Evolutionary conservation across 2,113 vertebrate species (phyloP), one percentile per base, ranked within the genome.

Genomic region (Urocolius indicus): DNA sequence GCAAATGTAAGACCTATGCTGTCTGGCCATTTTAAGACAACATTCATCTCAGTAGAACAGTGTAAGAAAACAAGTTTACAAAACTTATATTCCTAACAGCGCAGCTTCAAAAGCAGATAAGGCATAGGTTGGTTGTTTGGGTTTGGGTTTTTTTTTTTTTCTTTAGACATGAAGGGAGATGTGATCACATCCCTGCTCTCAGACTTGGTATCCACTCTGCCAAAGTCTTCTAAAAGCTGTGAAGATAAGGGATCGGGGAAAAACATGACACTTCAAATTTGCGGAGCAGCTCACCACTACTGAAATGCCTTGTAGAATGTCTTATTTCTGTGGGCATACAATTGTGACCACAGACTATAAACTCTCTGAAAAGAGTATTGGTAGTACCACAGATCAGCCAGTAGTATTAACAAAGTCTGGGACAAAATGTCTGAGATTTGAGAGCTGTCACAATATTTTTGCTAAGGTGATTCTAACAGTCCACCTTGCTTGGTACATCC

Each of bases 381-480:
- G 5, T 9, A 54, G 26, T 13, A 74, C 13, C 65, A 67, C 46
- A 71, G 30, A 81, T 49, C 69, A 87, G 46, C 7, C 61, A 69
- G 27, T 8, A 87, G 59, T 43, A 41, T 58, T 62, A 65, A 49
- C 1, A 26, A 84, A 22, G 27, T 21, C 43, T 24, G 43, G 55
- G 52, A 89, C 24, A 74, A 87, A 95, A 84, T 6, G 13, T 15
- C 27, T 84, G 48, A 82, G 54, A 75, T 41, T 22, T 54, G 43
- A 78, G 41, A 75, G 38, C 36, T 58, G 57, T 18, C 34, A 59
- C 21, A 49, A 9, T 2, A 62, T 30, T 27, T 89, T 52, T 58
- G 57, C 57, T 6, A 54, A 41, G 23, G 48, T 0, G 0, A 18
- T 22, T 54, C 46, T 49, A 9, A 38, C 36, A 66, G 58, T 8